These are phyloP conservation scores for Acholoe squamosa DNA, from an alignment of 2,888 invertebrate species.

Conservation along the genomic window DNA sequence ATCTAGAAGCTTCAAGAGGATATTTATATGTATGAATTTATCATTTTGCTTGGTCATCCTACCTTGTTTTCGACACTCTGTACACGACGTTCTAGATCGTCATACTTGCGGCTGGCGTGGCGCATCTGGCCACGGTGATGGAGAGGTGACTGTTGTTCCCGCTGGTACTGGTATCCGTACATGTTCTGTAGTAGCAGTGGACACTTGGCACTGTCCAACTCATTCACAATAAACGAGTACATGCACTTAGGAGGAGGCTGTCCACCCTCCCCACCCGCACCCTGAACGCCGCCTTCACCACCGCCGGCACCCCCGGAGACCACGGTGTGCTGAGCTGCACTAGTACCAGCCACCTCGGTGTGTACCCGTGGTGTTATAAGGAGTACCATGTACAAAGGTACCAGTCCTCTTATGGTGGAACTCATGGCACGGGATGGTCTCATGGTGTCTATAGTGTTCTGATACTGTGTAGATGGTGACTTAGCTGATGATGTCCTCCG, in stretches of 20 bases:
- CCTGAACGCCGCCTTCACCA: too few relatives aligned
- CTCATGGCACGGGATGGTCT: too few relatives aligned
- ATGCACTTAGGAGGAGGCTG: constrained; percentile 56
- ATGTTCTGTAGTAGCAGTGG: constrained; percentile 58
- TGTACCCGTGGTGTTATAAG: background rate
- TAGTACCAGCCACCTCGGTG: background rate
- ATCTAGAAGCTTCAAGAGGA: too few relatives aligned
- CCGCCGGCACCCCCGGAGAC: background rate
- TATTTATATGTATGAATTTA: too few relatives aligned
- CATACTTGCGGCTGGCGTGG: background rate
- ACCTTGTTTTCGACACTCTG: constrained; percentile 53
- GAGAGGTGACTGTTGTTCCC: background rate
- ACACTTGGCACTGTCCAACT: constrained; percentile 62
- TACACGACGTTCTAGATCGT: background rate
- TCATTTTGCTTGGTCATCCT: too few relatives aligned
- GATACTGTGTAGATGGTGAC: too few relatives aligned
- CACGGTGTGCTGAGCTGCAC: background rate
- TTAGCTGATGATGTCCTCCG: too few relatives aligned
- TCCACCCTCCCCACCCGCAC: background rate
- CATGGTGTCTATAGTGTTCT: too few relatives aligned
- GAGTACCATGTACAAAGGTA: background rate
- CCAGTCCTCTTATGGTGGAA: background rate
- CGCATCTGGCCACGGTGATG: background rate
- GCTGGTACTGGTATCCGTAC: constrained; percentile 30
- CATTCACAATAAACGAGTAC: constrained; percentile 62